phyloP scores from a whole-genome alignment of 1,140 invertebrate species.

The Zaprionus lachaisei region DNA sequence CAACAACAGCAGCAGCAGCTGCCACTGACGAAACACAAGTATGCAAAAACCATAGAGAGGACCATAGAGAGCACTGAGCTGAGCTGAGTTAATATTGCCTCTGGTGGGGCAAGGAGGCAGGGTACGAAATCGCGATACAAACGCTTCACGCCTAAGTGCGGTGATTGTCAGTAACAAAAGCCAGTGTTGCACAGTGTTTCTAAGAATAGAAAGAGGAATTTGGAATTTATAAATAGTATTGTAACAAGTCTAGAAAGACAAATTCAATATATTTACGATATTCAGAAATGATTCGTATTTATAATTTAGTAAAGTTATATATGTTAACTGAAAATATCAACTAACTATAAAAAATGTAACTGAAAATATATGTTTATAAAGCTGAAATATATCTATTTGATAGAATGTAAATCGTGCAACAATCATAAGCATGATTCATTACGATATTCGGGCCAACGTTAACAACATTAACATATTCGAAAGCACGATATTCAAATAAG shows the following conservation, averaged over 20 bases:
- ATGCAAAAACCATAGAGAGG: conserved; percentile 24
- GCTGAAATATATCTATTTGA: too few relatives aligned
- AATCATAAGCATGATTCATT: too few relatives aligned
- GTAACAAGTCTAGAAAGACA: too few relatives aligned
- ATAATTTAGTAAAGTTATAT: too few relatives aligned
- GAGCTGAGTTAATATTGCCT: conserved; percentile 21
- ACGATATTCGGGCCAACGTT: not conserved
- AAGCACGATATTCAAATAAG: not conserved
- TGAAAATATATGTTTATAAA: not conserved
- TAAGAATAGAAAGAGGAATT: not conserved
- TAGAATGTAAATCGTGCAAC: too few relatives aligned
- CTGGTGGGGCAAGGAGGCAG: conserved; percentile 14
- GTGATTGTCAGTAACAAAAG: conserved; percentile 60
- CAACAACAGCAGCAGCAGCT: conserved; percentile 37
- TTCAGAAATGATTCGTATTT: too few relatives aligned
- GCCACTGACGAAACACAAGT: conserved; percentile 43
- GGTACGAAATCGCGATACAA: conserved; percentile 46
- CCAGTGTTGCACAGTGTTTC: conserved; percentile 36
- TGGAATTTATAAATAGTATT: too few relatives aligned
- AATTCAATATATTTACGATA: too few relatives aligned
- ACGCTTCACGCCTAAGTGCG: conserved; percentile 67
- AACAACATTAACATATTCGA: not conserved
- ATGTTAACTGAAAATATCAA: too few relatives aligned
- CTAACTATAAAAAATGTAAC: not conserved
- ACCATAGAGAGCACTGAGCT: conserved; percentile 13